Conservation (phyloP, 2,113 vertebrate species). For the Calyptomena viridis region DNA sequence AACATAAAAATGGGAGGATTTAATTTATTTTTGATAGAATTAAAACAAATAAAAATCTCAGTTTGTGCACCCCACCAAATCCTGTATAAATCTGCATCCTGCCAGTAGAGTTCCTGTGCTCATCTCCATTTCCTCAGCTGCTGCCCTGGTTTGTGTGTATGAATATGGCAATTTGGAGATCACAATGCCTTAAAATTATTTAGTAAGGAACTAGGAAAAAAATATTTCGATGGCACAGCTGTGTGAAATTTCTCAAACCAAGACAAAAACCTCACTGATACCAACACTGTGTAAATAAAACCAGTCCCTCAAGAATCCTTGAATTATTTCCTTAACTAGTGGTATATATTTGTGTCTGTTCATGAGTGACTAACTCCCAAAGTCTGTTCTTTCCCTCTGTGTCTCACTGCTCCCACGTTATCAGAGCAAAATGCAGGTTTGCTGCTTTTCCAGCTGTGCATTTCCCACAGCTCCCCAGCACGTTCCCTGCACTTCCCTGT, state of each 20-base stretch:
- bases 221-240: not conserved
- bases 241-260: not conserved
- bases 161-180: not conserved
- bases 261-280: not conserved
- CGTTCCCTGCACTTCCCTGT: conserved; percentile 27
- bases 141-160: not conserved
- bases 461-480: conserved; percentile 68
- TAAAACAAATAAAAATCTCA: not conserved
- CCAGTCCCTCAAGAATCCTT: not conserved
- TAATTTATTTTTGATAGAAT: not conserved
- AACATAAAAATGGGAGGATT: not conserved
- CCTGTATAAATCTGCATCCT: not conserved
- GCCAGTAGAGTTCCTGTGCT: not conserved
- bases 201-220: not conserved
- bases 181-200: not conserved
- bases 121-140: not conserved
- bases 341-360: not conserved
- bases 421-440: not conserved
- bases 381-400: not conserved
- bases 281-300: not conserved
- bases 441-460: conserved; percentile 63
- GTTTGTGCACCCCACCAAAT: not conserved
- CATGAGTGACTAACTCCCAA: not conserved
- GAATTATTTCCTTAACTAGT: not conserved
- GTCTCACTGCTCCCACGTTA: not conserved